Base-by-base conservation (phyloP, 2,888 invertebrate genomes). In the Malthinus flaveolus region DNA sequence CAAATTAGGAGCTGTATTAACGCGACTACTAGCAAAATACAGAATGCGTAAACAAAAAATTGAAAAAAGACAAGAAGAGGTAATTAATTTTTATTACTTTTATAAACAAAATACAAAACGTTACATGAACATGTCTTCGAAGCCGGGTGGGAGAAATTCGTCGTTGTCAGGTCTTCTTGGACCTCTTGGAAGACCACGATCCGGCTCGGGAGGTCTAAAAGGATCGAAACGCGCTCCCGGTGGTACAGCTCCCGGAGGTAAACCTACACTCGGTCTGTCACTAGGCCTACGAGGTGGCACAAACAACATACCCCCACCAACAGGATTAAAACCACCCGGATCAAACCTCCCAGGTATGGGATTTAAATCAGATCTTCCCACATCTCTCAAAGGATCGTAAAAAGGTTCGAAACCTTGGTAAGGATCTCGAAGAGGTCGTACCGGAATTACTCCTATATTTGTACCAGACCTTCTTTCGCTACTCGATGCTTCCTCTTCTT, bases 201-300 rank as follows among this genome's bases (percentile, higher is more conserved):
- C 71, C 6, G 80, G 81, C 9, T 78, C 82, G 3, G 79, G 81
- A 0, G 93, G 92, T 0, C 89, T 87, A 74, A 92, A 89, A 0
- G 93, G 95, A 80, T 95, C 93, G 76, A 91, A 95, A 54, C 93
- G 83, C 2, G 93, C 91, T 9, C 91, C 90, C 0, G 91, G 91
- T 1, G 91, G 91, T 8, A 87, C 71, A 1, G 85, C 80, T 7
- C 85, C 86, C 32, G 75, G 73, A 11, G 75, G 71, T 36, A 77
- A 50, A 9, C 76, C 77, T 5, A 66, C 48, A 47, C 63, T 66
- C 8, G 65, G 67, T 15, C 68, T 65, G 11, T 32, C 59, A 7
- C 59, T 46, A 7, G 69, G 65, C 9, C 66, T 65, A 34, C 68
- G 74, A 45, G 85, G 84, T 0, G 91, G 91, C 70, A 89, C 85